phyloP scores from a whole-genome alignment of 1,140 invertebrate species.

The Prorops nasuta region DNA sequence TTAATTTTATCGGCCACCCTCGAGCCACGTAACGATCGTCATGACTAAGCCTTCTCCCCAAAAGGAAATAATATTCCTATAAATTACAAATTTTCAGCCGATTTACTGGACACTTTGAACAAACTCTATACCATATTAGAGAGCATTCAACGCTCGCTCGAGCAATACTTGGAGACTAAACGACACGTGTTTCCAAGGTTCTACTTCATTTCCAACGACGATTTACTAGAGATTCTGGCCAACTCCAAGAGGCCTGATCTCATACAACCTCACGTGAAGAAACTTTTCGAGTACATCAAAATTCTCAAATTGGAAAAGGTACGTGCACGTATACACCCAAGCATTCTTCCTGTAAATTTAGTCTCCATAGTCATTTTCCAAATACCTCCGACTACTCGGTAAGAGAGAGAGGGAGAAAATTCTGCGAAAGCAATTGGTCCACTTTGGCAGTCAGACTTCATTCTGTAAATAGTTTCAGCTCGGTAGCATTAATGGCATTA shows the following conservation, averaged over 20 bases:
- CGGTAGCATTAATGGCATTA: too few relatives aligned
- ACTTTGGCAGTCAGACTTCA: too few relatives aligned
- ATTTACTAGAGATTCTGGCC: constrained; percentile 80
- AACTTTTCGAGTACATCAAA: constrained; percentile 81
- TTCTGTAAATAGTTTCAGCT: too few relatives aligned
- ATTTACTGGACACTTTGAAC: constrained; percentile 63
- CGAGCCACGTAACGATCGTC: constrained; percentile 49
- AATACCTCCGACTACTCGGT: neutral
- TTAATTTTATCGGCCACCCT: constrained; percentile 43
- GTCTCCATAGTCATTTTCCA: neutral
- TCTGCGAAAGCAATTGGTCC: too few relatives aligned
- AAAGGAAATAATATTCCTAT: too few relatives aligned
- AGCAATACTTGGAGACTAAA: constrained; percentile 83
- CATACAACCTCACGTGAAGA: constrained; percentile 80
- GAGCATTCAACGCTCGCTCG: constrained; percentile 69
- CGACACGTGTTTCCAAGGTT: constrained; percentile 78
- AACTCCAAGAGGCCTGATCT: constrained; percentile 79
- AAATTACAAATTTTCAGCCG: constrained; percentile 27
- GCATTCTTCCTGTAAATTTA: too few relatives aligned
- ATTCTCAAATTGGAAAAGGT: constrained; percentile 72
- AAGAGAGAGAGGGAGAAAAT: too few relatives aligned
- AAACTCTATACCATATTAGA: constrained; percentile 67
- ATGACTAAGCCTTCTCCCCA: too few relatives aligned
- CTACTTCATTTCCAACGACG: constrained; percentile 89
- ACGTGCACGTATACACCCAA: neutral